phyloP scores from a whole-genome alignment of 2,888 invertebrate genomes.

The Argyresthia goedartella region DNA sequence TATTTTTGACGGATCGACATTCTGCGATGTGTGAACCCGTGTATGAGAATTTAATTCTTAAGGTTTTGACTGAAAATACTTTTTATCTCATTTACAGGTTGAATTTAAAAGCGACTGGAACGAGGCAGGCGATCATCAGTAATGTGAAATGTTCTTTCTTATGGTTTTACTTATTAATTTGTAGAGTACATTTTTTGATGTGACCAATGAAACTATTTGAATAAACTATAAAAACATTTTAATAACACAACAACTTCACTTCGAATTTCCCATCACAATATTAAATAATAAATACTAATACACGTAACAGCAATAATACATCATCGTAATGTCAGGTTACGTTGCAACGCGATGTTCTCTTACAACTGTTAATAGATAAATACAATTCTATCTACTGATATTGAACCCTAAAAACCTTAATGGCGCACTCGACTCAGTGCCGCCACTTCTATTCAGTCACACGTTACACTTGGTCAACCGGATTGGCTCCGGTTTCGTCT shows the following conservation, averaged over 20 bases:
- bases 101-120: no score
- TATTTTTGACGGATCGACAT: no score
- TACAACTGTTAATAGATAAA: neutral
- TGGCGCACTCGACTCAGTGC: neutral
- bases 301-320: slow-evolving; percentile 42
- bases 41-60: no score
- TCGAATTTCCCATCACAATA: slow-evolving; percentile 51
- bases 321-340: slow-evolving; percentile 33
- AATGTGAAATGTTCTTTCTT: no score
- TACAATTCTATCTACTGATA: neutral
- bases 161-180: no score
- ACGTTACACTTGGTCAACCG: slow-evolving; percentile 1
- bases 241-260: slow-evolving; percentile 55
- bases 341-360: slow-evolving; percentile 18
- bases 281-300: slow-evolving; percentile 19
- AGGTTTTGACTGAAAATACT: no score
- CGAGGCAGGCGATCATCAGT: no score
- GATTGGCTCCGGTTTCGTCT: no score
- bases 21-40: no score
- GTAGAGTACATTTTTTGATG: no score
- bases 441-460: slow-evolving; percentile 1
- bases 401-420: neutral
- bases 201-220: neutral
- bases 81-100: no score
- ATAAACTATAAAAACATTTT: slow-evolving; percentile 36